A percentile compares a stretch with the other conserved stretches of the same genome.
These are phyloP conservation scores for Cotesia glomerata DNA, from an alignment of 1,140 invertebrate genomes.

Conservation along the genomic window DNA sequence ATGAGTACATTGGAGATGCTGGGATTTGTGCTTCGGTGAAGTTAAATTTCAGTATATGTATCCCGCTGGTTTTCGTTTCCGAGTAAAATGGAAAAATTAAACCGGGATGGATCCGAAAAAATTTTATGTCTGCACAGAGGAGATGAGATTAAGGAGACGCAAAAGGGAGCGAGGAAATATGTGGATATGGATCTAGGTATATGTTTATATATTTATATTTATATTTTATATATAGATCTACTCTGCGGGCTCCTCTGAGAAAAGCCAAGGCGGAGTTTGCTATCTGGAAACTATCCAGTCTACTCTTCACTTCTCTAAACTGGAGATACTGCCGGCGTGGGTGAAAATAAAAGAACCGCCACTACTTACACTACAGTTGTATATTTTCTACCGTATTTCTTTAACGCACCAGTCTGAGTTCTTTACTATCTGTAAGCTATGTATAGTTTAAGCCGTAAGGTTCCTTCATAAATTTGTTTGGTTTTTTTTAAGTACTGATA, in stretches of 20 bases:
- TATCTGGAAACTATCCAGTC: conserved; percentile 12
- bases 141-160: conserved; percentile 15
- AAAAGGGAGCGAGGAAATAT: not conserved
- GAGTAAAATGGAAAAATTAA: not conserved
- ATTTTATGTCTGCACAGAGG: not conserved
- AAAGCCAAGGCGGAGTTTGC: not conserved
- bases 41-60: not conserved
- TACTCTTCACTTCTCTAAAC: not conserved
- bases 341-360: too few species aligned
- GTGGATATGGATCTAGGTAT: not conserved
- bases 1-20: not conserved
- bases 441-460: too few species aligned
- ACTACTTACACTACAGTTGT: too few species aligned
- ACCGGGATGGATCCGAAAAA: not conserved
- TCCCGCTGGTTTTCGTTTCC: not conserved
- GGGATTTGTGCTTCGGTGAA: not conserved
- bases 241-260: not conserved
- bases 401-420: too few species aligned
- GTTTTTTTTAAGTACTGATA: too few species aligned
- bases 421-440: too few species aligned
- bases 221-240: not conserved
- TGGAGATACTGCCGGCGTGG: too few species aligned
- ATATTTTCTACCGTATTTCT: too few species aligned
- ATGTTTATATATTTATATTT: too few species aligned
- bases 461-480: too few species aligned